Conservation (phyloP, 2,113 vertebrate species). For the Glaucidium brasilianum region DNA sequence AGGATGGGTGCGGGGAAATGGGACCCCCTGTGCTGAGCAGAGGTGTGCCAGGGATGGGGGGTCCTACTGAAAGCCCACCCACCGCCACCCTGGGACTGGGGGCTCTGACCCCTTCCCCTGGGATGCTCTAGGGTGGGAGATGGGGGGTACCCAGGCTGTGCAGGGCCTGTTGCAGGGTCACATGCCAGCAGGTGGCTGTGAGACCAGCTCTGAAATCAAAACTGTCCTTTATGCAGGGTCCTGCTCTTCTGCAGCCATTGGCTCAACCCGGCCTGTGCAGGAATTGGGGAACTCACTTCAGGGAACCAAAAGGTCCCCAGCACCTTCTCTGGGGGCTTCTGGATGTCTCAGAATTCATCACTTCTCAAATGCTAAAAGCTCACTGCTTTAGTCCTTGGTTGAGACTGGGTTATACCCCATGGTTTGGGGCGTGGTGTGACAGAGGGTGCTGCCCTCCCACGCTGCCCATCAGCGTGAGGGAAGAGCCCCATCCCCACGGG, state of each 20-base stretch:
- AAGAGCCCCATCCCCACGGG: fast-evolving
- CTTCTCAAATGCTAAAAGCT: not conserved
- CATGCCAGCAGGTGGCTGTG: fast-evolving
- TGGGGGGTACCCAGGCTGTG: fast-evolving
- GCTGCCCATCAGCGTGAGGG: fast-evolving
- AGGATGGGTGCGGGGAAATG: not conserved
- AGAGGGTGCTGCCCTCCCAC: not conserved
- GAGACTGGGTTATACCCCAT: not conserved
- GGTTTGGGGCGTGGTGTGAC: fast-evolving
- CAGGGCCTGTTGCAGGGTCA: too few relatives aligned
- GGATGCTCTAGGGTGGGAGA: not conserved
- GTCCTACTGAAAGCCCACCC: not conserved
- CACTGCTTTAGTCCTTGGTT: fast-evolving
- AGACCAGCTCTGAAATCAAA: not conserved
- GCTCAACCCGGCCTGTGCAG: fast-evolving
- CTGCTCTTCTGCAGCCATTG: fast-evolving
- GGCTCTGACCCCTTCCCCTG: not conserved
- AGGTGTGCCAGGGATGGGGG: not conserved
- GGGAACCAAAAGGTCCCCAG: fast-evolving
- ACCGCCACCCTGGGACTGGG: fast-evolving
- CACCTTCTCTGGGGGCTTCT: not conserved
- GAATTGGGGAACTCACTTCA: fast-evolving
- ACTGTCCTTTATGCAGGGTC: fast-evolving
- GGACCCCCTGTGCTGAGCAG: not conserved
- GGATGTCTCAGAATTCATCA: fast-evolving